These are phyloP conservation scores for Leptinotarsa juncta DNA, from an alignment of 2,888 invertebrate species.

Conservation along the genomic window DNA sequence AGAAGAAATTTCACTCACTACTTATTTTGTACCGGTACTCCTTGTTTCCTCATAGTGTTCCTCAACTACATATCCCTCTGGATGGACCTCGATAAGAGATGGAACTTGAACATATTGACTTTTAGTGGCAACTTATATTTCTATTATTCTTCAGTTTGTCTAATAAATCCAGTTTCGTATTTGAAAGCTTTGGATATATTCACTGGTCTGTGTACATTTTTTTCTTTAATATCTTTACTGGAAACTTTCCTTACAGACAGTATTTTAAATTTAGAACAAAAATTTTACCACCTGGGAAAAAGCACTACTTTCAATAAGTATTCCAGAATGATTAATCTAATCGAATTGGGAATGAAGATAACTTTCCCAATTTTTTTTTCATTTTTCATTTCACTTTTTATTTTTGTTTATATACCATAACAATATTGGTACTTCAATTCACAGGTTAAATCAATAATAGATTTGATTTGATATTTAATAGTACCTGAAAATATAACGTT, in stretches of 20 bases:
- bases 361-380: slow-evolving; percentile 47
- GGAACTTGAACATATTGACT: slow-evolving; percentile 37
- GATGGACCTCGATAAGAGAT: slow-evolving; percentile 43
- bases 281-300: slow-evolving; percentile 31
- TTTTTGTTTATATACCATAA: slow-evolving; percentile 21
- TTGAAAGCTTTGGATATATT: slow-evolving; percentile 52
- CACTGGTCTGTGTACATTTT: slow-evolving; percentile 44
- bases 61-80: slow-evolving; percentile 51
- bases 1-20: slow-evolving; percentile 47
- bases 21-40: slow-evolving; percentile 49
- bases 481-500: no score
- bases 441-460: no score
- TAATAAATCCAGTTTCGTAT: slow-evolving; percentile 38
- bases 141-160: slow-evolving; percentile 43
- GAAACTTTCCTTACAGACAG: slow-evolving; percentile 46
- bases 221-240: slow-evolving; percentile 46
- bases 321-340: slow-evolving; percentile 20
- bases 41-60: slow-evolving; percentile 47
- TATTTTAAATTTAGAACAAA: slow-evolving; percentile 37
- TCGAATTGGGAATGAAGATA: slow-evolving; percentile 42
- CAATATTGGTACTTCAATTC: neutral
- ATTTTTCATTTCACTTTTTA: slow-evolving; percentile 39
- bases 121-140: slow-evolving; percentile 38
- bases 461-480: neutral
- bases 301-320: slow-evolving; percentile 33